These are phyloP conservation scores for Archips xylosteana DNA, from an alignment of 2,888 invertebrate species.

Conservation along the genomic window DNA sequence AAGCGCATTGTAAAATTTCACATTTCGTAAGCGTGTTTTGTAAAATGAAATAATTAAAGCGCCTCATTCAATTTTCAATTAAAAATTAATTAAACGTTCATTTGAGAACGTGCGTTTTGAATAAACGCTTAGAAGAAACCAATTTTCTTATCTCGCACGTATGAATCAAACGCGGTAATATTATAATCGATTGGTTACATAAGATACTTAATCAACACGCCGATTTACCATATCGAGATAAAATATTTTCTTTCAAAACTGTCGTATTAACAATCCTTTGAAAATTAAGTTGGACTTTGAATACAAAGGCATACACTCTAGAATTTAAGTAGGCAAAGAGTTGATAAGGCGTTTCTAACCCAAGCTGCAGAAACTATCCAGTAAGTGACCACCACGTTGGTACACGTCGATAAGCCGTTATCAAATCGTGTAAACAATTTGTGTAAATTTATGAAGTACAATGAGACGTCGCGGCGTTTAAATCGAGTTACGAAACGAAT, in stretches of 20 bases:
- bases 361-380: background rate
- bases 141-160: background rate
- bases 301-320: background rate
- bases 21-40: background rate
- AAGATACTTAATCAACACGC: conserved; percentile 8
- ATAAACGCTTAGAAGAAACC: background rate
- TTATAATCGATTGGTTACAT: conserved; percentile 5
- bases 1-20: background rate
- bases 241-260: background rate
- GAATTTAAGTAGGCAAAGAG: background rate
- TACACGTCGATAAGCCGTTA: conserved; percentile 10
- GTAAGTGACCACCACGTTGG: conserved; percentile 3
- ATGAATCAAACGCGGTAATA: conserved; percentile 2
- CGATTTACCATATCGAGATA: background rate
- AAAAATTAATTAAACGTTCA: background rate
- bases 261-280: background rate
- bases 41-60: background rate
- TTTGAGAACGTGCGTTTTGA: background rate
- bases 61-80: background rate
- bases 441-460: background rate
- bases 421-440: conserved; percentile 11
- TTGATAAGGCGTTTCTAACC: background rate
- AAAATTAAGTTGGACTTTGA: background rate
- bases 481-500: too few species aligned
- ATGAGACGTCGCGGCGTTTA: background rate